These are phyloP conservation scores for Piaya cayana DNA, from an alignment of 2,113 vertebrate genomes.

Conservation along the genomic window DNA sequence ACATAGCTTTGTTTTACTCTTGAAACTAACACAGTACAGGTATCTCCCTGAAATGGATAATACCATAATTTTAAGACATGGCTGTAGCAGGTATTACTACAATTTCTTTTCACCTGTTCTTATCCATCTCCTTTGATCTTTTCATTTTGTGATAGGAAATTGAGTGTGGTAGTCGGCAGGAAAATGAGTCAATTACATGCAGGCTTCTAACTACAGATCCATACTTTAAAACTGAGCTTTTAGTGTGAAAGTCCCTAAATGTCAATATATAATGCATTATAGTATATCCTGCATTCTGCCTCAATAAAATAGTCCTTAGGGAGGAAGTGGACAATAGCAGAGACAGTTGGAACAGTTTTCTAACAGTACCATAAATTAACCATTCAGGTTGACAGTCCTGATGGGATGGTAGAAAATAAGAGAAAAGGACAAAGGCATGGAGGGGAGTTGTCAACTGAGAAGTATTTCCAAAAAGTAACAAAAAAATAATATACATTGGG, in stretches of 20 bases:
- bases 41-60: background rate
- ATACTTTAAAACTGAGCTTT: background rate
- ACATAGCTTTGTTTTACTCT: background rate
- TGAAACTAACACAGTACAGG: background rate
- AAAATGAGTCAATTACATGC: background rate
- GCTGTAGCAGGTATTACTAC: background rate
- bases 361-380: background rate
- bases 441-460: background rate
- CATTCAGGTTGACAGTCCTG: background rate
- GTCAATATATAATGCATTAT: background rate
- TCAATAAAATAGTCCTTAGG: background rate
- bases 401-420: background rate
- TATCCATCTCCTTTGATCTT: background rate
- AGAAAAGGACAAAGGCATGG: background rate
- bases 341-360: background rate
- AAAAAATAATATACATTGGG: background rate
- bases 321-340: background rate
- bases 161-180: background rate
- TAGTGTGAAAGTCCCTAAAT: background rate
- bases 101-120: background rate
- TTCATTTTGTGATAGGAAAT: background rate
- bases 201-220: background rate
- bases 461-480: background rate
- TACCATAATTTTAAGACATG: background rate
- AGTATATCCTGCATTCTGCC: background rate